Evolutionary conservation across 2,113 vertebrate species (phyloP), one percentile per base, ranked within the genome.

Genomic region (Zootoca vivipara): DNA sequence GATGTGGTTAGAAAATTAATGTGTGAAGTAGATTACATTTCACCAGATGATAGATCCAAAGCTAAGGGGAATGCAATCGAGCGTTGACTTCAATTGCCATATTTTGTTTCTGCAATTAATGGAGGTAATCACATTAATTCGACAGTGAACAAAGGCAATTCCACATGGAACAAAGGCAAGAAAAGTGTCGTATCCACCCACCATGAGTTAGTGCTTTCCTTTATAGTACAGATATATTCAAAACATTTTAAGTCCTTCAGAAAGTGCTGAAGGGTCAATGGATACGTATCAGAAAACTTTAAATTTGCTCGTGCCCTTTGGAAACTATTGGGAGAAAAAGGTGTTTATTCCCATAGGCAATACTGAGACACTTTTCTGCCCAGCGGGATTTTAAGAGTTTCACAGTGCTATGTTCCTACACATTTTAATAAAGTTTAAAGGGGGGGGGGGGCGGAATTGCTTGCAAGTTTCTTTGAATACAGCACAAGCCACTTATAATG

Each of bases 391-490:
- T 74, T 81, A 90, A 30, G 58, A 79, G 85, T 87, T 92, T 91
- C 75, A 20, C 35, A 83, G 26, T 33, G 46, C 74, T 46, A 16
- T 87, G 7, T 62, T 89, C 88, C 83, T 58, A 28, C 83, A 38
- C 46, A 24, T 85, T 86, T n/a, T 30, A 88, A 89, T 83, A 73
- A 28, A 89, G 52, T 56, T 40, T 79, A 58, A 94, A 94, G 83
- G 88, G 84, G 1, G 46, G 46, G 46, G 46, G 46, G 42, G 46
- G 46, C n/a, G 8, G 9, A 38, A 46, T 46, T 94, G 94, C 88
- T 94, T 94, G 94, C 94, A 95, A 95, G 95, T 95, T 91, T 91
- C 94, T 95, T 91, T 93, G 79, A 87, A 95, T 83, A 83, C 81
- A 75, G 69, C 70, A 62, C 79, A 87, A 75, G 70, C 86, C 70